Evolutionary conservation across 2,888 invertebrate species (phyloP).

Genomic region (Deilephila porcellus): DNA sequence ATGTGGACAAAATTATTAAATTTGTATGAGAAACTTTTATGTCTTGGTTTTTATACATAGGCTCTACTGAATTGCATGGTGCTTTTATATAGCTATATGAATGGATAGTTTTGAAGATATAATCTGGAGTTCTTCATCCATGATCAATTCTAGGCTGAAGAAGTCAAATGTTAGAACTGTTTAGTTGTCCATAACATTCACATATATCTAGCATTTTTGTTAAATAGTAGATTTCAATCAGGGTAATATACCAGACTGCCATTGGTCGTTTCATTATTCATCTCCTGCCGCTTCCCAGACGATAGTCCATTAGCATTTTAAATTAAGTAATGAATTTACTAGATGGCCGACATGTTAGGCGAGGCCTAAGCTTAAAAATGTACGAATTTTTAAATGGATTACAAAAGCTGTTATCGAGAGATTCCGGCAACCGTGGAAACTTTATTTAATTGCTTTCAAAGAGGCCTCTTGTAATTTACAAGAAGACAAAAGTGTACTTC

Average conservation of each 20-base stretch:
- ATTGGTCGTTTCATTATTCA: constrained; percentile 76
- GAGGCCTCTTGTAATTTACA: constrained; percentile 15
- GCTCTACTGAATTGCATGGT: too few relatives aligned
- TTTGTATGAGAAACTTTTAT: neutral
- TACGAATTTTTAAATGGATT: constrained; percentile 39
- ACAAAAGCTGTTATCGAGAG: constrained; percentile 28
- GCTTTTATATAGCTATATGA: too few relatives aligned
- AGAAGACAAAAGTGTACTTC: neutral
- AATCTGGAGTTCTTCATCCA: neutral
- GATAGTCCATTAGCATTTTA: constrained; percentile 78
- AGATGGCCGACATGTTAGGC: constrained; percentile 52
- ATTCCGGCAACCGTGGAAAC: constrained; percentile 20
- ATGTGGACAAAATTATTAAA: neutral
- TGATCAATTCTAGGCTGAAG: too few relatives aligned
- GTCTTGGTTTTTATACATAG: too few relatives aligned
- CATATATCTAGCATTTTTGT: neutral
- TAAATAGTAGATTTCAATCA: constrained; percentile 51
- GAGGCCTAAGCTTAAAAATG: constrained; percentile 46
- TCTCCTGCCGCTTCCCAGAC: constrained; percentile 63
- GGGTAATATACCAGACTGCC: constrained; percentile 59
- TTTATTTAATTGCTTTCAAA: constrained; percentile 29
- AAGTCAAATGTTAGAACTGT: neutral
- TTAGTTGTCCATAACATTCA: neutral
- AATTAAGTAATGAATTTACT: constrained; percentile 77
- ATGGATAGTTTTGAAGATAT: neutral